phyloP scores from a whole-genome alignment of 2,888 invertebrate species.

The Acronicta aceris region DNA sequence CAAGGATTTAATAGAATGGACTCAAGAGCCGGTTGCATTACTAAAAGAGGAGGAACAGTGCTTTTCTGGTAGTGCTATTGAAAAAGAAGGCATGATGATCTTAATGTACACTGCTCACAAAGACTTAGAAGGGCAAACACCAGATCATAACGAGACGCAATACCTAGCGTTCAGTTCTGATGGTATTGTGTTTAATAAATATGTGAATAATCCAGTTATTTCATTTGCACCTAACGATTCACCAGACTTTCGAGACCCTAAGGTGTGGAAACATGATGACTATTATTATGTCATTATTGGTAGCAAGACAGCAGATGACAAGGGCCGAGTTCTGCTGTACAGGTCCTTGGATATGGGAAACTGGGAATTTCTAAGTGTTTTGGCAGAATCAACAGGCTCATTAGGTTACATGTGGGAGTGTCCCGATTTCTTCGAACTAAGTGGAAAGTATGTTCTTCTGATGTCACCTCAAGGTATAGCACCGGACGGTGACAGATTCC shows the following conservation, averaged over 20 bases:
- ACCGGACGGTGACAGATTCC: slow-evolving; percentile 77
- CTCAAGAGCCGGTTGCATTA: slow-evolving; percentile 81
- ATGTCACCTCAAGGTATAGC: slow-evolving; percentile 83
- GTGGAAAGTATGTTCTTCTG: slow-evolving; percentile 78
- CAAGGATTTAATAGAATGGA: slow-evolving; percentile 84
- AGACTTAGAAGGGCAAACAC: not conserved
- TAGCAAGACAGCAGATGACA: slow-evolving; percentile 70
- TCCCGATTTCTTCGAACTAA: slow-evolving; percentile 84
- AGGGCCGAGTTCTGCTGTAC: slow-evolving; percentile 78
- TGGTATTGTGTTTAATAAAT: slow-evolving; percentile 78
- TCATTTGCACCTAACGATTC: slow-evolving; percentile 70
- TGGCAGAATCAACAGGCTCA: slow-evolving; percentile 74
- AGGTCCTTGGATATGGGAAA: slow-evolving; percentile 75
- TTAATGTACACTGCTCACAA: slow-evolving; percentile 79
- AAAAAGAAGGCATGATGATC: slow-evolving; percentile 72
- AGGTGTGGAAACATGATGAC: slow-evolving; percentile 79
- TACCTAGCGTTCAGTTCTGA: slow-evolving; percentile 79
- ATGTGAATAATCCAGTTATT: slow-evolving; percentile 79
- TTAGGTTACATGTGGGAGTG: slow-evolving; percentile 87
- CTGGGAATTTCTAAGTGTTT: slow-evolving; percentile 77
- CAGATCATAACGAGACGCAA: slow-evolving; percentile 66
- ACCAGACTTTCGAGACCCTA: slow-evolving; percentile 85
- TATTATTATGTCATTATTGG: slow-evolving; percentile 82
- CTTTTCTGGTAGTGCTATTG: slow-evolving; percentile 84
- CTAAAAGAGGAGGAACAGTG: slow-evolving; percentile 78